phyloP scores from a whole-genome alignment of 2,888 invertebrate genomes.

The Drosophila nigricruria region DNA sequence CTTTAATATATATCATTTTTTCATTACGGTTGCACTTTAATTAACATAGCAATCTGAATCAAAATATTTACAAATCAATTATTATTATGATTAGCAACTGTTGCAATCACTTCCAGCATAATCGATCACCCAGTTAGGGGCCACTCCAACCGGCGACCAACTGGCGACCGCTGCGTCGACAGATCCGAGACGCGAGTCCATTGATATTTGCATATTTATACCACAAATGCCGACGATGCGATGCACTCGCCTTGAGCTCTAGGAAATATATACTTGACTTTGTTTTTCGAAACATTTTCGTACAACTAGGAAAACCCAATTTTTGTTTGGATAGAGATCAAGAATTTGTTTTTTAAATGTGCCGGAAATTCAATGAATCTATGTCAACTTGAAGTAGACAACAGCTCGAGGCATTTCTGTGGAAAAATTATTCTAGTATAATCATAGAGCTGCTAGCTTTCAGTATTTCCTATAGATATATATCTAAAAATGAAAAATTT shows the following conservation, averaged over 20 bases:
- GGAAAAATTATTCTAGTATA: not conserved
- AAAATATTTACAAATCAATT: conserved; percentile 81
- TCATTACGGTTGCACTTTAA: conserved; percentile 56
- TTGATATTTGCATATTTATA: conserved; percentile 58
- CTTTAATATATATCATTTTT: conserved; percentile 43
- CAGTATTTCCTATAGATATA: not conserved
- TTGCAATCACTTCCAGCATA: conserved; percentile 68
- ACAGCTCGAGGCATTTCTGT: not conserved
- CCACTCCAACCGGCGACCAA: conserved; percentile 44
- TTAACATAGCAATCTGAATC: conserved; percentile 64
- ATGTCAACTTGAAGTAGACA: conserved; percentile 2
- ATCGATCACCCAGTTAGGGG: conserved; percentile 76
- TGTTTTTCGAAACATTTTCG: conserved; percentile 6
- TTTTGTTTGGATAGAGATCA: conserved; percentile 8
- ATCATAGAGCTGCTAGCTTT: not conserved
- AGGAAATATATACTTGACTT: conserved; percentile 8
- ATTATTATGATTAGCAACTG: conserved; percentile 66
- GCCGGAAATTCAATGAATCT: conserved; percentile 1
- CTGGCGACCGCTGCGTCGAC: conserved; percentile 40
- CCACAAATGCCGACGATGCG: conserved; percentile 41
- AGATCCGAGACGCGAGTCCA: conserved; percentile 38
- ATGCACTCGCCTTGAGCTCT: conserved; percentile 19
- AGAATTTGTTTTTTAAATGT: conserved; percentile 11
- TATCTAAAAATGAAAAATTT: not conserved
- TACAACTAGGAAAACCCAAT: conserved; percentile 5